Evolutionary conservation across 2,113 vertebrate species (phyloP).

Genomic region (Zeus faber): DNA sequence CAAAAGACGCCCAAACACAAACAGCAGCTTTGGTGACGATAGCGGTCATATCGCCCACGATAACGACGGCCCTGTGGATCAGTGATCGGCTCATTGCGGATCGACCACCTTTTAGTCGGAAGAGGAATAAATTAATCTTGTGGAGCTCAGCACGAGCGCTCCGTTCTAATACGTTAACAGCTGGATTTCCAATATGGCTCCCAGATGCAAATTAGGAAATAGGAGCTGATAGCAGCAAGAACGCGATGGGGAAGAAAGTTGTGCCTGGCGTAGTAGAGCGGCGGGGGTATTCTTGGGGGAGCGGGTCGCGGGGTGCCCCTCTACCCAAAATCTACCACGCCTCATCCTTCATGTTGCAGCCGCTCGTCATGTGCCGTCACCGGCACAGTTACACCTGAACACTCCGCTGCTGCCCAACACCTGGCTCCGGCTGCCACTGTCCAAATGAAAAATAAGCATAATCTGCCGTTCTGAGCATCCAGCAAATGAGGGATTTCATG

Average conservation of each 20-base stretch:
- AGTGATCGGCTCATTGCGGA: constrained; percentile 45
- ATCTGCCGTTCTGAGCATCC: constrained; percentile 98
- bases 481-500: constrained; percentile 99
- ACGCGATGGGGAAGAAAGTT: constrained; percentile 66
- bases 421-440: constrained; percentile 99
- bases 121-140: constrained; percentile 60
- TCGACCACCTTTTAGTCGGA: constrained; percentile 40
- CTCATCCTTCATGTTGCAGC: constrained; percentile 99
- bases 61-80: no score
- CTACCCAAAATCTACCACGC: constrained; percentile 90
- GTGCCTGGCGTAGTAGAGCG: constrained; percentile 21
- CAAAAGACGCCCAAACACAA: no score
- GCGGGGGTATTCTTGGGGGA: constrained; percentile 83
- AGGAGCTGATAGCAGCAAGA: constrained; percentile 70
- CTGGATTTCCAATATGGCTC: constrained; percentile 71
- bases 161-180: constrained; percentile 53
- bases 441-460: constrained; percentile 99
- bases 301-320: constrained; percentile 84
- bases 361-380: constrained; percentile 97
- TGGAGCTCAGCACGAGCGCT: constrained; percentile 53
- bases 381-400: constrained; percentile 99
- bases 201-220: constrained; percentile 70
- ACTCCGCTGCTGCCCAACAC: constrained; percentile 99
- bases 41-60: no score
- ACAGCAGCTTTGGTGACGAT: no score